These are phyloP conservation scores for Psephotus haematonotus DNA, from an alignment of 2,113 vertebrate species.

Conservation along the genomic window DNA sequence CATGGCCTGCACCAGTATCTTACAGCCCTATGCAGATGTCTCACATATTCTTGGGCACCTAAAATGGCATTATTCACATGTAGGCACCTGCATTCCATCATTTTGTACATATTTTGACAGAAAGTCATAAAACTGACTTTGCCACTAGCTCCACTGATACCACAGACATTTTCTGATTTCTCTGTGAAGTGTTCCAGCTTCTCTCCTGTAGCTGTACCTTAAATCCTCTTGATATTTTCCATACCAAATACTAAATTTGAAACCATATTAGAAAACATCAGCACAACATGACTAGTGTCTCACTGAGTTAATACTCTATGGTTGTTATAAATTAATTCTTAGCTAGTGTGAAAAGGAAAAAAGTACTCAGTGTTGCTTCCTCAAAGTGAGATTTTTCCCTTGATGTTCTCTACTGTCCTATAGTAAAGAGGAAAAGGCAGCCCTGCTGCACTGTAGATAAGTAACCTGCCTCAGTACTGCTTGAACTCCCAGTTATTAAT, in stretches of 20 bases:
- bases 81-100: background rate
- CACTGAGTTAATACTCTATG: background rate
- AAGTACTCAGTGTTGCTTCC: background rate
- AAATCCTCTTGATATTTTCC: background rate
- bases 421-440: background rate
- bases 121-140: background rate
- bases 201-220: background rate
- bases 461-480: background rate
- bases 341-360: background rate
- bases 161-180: background rate
- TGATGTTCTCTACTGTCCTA: background rate
- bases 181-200: background rate
- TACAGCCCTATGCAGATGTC: background rate
- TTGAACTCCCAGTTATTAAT: background rate
- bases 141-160: background rate
- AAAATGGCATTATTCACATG: background rate
- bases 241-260: background rate
- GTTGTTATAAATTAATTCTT: background rate
- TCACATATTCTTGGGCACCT: background rate
- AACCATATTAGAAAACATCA: background rate
- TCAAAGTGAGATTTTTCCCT: background rate
- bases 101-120: background rate
- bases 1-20: fast-evolving
- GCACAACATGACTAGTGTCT: background rate
- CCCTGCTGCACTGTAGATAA: slow-evolving; percentile 18